Base-by-base conservation (phyloP, 2,888 invertebrate genomes). In the Stramonita haemastoma region DNA sequence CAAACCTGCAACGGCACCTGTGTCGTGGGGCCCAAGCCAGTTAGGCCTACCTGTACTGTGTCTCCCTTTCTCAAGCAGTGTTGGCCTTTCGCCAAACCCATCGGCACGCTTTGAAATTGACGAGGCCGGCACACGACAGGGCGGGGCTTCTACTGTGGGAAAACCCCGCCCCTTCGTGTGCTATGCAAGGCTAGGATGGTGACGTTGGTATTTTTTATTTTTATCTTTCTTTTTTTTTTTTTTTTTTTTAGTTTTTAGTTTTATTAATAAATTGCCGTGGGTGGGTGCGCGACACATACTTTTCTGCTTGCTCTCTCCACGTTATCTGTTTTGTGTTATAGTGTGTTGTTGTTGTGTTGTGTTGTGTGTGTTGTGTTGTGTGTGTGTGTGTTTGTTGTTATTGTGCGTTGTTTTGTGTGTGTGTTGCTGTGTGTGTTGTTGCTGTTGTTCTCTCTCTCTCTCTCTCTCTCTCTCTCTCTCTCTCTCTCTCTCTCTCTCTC, bases 71-170 rank as follows among this genome's bases (percentile, higher is more conserved):
- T 81, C 66, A 66, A 66, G 66, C 19, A 1, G 26, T 13, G 13
- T 2, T 22, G 1, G 60, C 1, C 60, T 17, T 19, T 81, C 4
- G 36, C 22, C 81, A 34, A 29, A 34, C 2, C 19, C 81, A 81
- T 81, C 81, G 81, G 81, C 81, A 87, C 87, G 79, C 87, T 81
- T 81, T 46, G 87, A 79, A 81, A 87, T 57, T 79, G 87, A 87
- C 87, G 60, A 34, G 87, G 57, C 32, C 26, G 87, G 87, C 87
- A 87, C 87, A 81, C 87, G 87, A 87, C 87, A 26, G 87, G 87
- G 87, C 87, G 87, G 87, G 34, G 81, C 81, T 81, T 60, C 60
- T 6, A 81, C 32, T 81, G 87, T 87, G 87, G 87, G 87, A 87
- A 87, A 87, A 87, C 87, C 81, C 13, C 87, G 79, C 87, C 87